These are phyloP conservation scores for Thinocorus orbignyianus DNA, from an alignment of 2,113 vertebrate species.

Conservation along the genomic window DNA sequence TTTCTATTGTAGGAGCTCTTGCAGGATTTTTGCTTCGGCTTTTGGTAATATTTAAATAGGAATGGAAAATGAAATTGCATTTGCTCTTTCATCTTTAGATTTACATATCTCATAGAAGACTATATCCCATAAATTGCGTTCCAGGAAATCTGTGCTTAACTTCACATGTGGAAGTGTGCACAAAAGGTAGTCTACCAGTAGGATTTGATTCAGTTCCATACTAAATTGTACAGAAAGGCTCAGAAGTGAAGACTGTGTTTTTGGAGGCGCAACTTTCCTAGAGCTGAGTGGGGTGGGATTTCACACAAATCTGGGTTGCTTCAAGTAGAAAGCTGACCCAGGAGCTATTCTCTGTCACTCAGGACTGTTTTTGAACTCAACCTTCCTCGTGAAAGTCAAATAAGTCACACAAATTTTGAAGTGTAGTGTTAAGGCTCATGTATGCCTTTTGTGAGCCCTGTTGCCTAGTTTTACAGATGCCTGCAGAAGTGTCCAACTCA, in stretches of 20 bases:
- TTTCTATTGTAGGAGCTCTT: neutral
- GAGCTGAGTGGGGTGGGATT: neutral
- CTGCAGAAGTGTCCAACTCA: neutral
- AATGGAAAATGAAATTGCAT: neutral
- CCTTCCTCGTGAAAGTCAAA: neutral
- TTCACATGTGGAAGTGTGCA: accelerated
- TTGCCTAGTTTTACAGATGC: neutral
- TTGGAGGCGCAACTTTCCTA: neutral
- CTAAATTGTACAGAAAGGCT: neutral
- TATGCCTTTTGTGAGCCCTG: neutral
- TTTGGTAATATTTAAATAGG: neutral
- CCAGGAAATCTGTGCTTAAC: neutral
- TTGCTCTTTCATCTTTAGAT: neutral
- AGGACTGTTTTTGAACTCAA: neutral
- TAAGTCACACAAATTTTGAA: neutral
- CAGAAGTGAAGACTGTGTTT: neutral
- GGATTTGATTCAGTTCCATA: neutral
- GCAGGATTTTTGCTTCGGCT: neutral
- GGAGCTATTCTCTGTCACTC: neutral
- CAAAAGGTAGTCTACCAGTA: neutral
- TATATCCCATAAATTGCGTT: neutral
- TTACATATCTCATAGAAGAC: neutral
- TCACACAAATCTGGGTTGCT: neutral
- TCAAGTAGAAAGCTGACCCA: neutral
- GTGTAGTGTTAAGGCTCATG: accelerated